These are phyloP conservation scores for Amiota communis DNA, from an alignment of 2,888 invertebrate genomes.

Conservation along the genomic window DNA sequence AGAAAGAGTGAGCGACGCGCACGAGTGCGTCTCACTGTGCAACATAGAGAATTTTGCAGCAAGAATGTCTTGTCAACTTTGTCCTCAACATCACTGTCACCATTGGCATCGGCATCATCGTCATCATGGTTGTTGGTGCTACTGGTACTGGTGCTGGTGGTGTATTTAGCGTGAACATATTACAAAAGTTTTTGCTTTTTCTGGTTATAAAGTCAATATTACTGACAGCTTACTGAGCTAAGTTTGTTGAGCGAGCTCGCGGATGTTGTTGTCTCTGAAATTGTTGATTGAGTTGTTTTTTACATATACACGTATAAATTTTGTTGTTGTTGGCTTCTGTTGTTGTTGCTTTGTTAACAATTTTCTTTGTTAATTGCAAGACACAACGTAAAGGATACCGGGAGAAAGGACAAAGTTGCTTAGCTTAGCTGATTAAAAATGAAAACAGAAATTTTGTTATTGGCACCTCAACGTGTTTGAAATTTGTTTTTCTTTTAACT, in stretches of 20 bases:
- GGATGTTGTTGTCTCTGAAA: not conserved
- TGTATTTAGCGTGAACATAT: conserved; percentile 3
- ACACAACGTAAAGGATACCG: not conserved
- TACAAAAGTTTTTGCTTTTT: conserved; percentile 14
- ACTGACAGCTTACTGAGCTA: not conserved
- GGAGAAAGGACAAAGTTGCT: not conserved
- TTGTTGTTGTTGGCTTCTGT: too few relatives aligned
- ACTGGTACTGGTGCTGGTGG: not conserved
- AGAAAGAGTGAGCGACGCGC: not conserved
- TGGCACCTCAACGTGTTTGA: too few relatives aligned
- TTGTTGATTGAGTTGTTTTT: conserved; percentile 5
- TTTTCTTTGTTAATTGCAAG: not conserved
- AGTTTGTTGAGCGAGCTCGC: not conserved
- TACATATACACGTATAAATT: too few relatives aligned
- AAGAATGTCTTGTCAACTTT: not conserved
- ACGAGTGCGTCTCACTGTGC: conserved; percentile 5
- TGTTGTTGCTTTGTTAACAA: not conserved
- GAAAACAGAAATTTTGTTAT: not conserved
- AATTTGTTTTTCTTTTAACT: too few relatives aligned
- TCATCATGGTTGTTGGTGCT: not conserved
- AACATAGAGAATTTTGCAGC: conserved; percentile 11
- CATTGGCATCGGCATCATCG: not conserved
- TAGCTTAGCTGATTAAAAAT: not conserved
- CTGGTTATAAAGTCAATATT: conserved; percentile 25
- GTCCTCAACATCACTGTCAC: not conserved